These are phyloP conservation scores for Carassius auratus DNA, from an alignment of 2,113 vertebrate species.

Conservation along the genomic window DNA sequence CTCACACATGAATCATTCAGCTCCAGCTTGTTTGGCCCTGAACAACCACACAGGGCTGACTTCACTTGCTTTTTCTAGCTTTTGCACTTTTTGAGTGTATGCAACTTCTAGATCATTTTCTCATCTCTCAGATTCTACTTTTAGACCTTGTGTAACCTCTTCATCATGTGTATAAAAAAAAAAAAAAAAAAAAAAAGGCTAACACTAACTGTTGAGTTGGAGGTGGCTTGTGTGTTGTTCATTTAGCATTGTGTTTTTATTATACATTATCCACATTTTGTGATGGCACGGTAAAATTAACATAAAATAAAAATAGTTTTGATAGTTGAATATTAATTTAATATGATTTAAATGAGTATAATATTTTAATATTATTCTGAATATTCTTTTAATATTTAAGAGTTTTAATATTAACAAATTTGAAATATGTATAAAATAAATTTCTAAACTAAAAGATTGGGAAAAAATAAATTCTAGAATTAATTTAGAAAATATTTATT, in stretches of 20 bases:
- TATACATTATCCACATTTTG: not conserved
- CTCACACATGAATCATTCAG: constrained; percentile 23
- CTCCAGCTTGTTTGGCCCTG: not conserved
- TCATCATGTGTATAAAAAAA: not conserved
- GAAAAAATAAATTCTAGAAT: no score
- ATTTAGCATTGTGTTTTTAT: not conserved
- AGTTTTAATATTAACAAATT: no score
- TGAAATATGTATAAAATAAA: no score
- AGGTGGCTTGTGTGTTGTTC: not conserved
- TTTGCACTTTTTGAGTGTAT: not conserved
- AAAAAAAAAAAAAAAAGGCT: no score
- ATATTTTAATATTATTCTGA: no score
- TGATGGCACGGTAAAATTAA: not conserved
- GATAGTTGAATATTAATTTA: no score
- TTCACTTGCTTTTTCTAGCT: not conserved
- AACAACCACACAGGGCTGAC: not conserved
- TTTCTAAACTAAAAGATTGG: no score
- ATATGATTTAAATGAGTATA: no score
- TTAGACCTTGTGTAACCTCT: not conserved
- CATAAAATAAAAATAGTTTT: not conserved
- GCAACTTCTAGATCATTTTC: not conserved
- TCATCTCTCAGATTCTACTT: not conserved
- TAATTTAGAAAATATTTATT: no score
- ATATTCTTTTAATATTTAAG: no score
- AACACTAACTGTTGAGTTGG: not conserved